Conservation (phyloP, 2,113 vertebrate genomes). For the Nerophis lumbriciformis region DNA sequence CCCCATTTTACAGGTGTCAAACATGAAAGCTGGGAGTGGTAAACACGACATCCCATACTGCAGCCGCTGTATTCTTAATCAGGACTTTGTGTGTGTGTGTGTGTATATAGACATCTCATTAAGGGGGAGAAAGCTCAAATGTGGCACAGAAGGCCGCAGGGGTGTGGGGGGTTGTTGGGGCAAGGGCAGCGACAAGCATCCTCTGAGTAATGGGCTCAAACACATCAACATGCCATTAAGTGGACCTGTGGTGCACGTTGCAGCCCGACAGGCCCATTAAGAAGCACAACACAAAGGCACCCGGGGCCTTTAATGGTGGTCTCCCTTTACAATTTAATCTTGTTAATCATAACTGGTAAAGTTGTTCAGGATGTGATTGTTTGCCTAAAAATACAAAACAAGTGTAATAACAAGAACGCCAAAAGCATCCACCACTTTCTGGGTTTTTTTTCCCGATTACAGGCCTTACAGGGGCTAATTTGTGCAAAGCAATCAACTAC, state of each 20-base stretch:
- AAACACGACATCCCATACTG: slow-evolving; percentile 33
- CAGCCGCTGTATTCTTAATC: slow-evolving; percentile 50
- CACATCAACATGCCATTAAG: slow-evolving; percentile 47
- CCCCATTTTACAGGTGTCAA: slow-evolving; percentile 40
- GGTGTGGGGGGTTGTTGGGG: slow-evolving; percentile 16
- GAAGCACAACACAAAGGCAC: slow-evolving; percentile 41
- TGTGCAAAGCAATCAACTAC: slow-evolving; percentile 28
- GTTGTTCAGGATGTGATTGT: slow-evolving; percentile 29
- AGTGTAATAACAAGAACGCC: slow-evolving; percentile 4
- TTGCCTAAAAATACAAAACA: slow-evolving; percentile 17
- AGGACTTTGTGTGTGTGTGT: slow-evolving; percentile 32
- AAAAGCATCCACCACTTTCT: slow-evolving; percentile 19
- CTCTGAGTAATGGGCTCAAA: slow-evolving; percentile 57
- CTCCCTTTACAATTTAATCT: slow-evolving; percentile 42
- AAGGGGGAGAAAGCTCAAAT: slow-evolving; percentile 33
- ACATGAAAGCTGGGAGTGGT: slow-evolving; percentile 44
- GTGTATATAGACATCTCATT: slow-evolving; percentile 64
- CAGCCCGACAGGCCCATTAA: slow-evolving; percentile 47
- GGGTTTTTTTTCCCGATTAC: slow-evolving; percentile 6
- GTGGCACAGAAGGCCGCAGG: slow-evolving; percentile 38
- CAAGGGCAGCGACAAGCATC: slow-evolving; percentile 57
- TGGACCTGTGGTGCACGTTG: slow-evolving; percentile 35
- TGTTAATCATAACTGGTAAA: slow-evolving; percentile 42
- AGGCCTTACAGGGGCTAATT: slow-evolving; percentile 28
- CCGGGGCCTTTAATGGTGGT: slow-evolving; percentile 42